These are phyloP conservation scores for Phalloptychus januarius DNA, from an alignment of 2,797 vertebrate species.

Conservation along the genomic window DNA sequence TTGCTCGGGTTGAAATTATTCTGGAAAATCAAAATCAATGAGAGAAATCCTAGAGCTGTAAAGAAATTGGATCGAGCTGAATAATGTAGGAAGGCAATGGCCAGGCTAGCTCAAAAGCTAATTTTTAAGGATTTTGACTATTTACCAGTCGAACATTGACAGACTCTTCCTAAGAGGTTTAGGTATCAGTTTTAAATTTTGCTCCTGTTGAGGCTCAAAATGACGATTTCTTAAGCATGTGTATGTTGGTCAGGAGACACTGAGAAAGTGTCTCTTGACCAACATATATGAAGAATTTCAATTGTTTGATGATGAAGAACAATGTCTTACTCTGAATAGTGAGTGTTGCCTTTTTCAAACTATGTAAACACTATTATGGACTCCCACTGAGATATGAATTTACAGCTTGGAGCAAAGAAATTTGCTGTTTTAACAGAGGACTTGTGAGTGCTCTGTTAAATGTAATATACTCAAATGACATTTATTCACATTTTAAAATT, in stretches of 20 bases:
- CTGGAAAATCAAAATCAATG: too few species aligned
- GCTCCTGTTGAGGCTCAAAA: background rate
- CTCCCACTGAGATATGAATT: background rate
- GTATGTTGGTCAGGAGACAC: too few species aligned
- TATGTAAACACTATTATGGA: background rate
- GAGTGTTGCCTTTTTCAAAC: conserved; percentile 6
- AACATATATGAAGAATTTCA: background rate
- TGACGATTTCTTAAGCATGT: too few species aligned
- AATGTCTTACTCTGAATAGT: background rate
- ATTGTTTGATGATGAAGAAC: background rate
- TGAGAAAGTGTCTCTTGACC: background rate
- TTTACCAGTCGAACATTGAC: background rate
- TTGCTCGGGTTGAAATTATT: too few species aligned
- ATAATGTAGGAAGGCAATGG: too few species aligned
- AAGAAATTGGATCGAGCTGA: too few species aligned
- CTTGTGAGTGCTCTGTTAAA: conserved; percentile 5
- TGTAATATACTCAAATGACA: conserved; percentile 1
- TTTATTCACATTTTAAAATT: background rate
- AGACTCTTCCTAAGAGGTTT: background rate
- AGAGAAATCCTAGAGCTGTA: too few species aligned
- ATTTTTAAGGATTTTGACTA: background rate
- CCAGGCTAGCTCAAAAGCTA: too few species aligned
- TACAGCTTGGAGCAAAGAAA: background rate
- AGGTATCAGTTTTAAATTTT: background rate
- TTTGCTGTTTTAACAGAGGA: background rate